Evolutionary conservation across 2,113 vertebrate genomes (phyloP).

Genomic region (Steatornis caripensis): DNA sequence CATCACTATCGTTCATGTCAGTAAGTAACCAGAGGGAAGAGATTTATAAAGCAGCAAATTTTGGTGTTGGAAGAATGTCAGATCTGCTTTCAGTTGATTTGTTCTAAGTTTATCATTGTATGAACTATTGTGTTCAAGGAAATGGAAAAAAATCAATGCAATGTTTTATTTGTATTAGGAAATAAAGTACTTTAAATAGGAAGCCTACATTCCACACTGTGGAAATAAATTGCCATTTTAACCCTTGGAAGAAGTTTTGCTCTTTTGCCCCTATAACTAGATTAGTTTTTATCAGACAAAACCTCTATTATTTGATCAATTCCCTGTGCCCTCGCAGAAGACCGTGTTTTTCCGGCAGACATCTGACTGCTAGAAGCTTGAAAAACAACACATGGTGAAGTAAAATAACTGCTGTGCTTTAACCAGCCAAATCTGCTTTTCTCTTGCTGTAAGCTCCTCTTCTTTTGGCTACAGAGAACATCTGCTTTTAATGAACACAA

Average conservation of each 20-base stretch:
- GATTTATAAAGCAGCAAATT: background rate
- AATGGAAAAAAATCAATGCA: background rate
- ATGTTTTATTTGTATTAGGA: background rate
- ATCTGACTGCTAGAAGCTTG: slow-evolving; percentile 5
- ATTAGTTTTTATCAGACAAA: background rate
- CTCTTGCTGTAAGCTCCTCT: background rate
- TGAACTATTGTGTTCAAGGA: background rate
- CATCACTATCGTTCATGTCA: background rate
- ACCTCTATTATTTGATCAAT: slow-evolving; percentile 7
- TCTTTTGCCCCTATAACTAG: background rate
- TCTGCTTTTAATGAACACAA: slow-evolving; percentile 17
- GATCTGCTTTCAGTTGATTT: background rate
- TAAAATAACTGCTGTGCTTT: background rate
- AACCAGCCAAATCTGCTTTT: background rate
- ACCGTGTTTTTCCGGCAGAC: background rate
- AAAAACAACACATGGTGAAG: background rate
- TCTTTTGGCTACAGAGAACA: background rate
- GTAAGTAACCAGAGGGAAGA: background rate
- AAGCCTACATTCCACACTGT: background rate
- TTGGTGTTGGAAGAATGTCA: background rate
- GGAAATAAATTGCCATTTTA: background rate
- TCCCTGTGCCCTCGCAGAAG: background rate
- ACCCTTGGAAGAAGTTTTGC: background rate
- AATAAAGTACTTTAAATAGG: background rate
- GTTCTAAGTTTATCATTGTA: background rate